Base-by-base conservation (phyloP, 2,888 invertebrate species). In the Azorinus chamasolen region DNA sequence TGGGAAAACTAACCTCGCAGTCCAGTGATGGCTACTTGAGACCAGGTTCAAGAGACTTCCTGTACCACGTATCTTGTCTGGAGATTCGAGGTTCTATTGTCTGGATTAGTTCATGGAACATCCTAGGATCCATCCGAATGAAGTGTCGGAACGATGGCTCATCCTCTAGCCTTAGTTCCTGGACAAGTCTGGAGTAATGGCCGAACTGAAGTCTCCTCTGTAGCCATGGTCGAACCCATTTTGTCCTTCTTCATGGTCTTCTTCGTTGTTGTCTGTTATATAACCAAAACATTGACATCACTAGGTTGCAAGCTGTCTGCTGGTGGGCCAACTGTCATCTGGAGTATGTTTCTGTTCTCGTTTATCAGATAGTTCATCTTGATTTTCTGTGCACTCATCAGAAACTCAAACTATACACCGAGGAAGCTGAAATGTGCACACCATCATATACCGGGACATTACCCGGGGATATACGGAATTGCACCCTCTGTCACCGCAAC, bases 41-140 rank as follows among this genome's bases (percentile, higher is more conserved):
- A 14, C 65, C 65, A 14, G 48, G 32, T 12, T 54, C 55, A 20
- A 55, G 22, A 27, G 55, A 16, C 55, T 55, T 55, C 16, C 55
- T 45, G 20, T 32, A 65, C 48, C 48, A 55, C n/a, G 65, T 65
- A n/a, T 65, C 46, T 18, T 55, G 25, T 37, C 25, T 55, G 32
- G 18, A 5, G 4, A 65, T 27, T 57, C 65, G 50, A 10, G 5
- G 65, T 24, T 45, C 45, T 25, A 64, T 12, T 43, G 54, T 22
- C 16, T 27, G 25, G 6, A 54, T 8, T 8, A 45, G 25, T 43
- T 64, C 64, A 32, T 27, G 8, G 45, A 54, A 54, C 51, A 63
- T 50, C 16, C 25, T 16, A 20, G 39, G 51, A n/a, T 50, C 39
- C 8, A 63, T 22, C 24, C 62, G 25, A n/a, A 48, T 16, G 39